Evolutionary conservation across 2,797 vertebrate genomes (phyloP).

Genomic region (Galago senegalensis): DNA sequence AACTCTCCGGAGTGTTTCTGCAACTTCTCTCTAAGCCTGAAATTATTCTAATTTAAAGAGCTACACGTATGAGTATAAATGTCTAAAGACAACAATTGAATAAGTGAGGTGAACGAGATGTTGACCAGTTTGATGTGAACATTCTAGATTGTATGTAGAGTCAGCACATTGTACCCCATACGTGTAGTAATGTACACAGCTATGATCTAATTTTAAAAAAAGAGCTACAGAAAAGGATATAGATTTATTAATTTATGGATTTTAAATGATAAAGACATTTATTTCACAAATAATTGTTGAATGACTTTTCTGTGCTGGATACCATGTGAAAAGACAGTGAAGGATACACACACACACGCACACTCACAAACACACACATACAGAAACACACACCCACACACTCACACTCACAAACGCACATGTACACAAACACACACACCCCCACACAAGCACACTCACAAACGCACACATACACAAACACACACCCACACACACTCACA

Average conservation of each 20-base stretch:
- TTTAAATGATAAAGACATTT: background rate
- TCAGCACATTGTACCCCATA: no score
- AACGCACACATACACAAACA: no score
- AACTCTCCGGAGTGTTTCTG: background rate
- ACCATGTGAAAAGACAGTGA: background rate
- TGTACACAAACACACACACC: background rate
- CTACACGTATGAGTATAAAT: background rate
- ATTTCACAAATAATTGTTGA: slow-evolving; percentile 3
- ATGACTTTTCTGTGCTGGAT: background rate
- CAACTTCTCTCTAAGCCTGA: background rate
- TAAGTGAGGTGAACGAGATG: no score
- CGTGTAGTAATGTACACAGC: no score
- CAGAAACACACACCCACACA: no score
- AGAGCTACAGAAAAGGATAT: background rate
- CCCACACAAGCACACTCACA: background rate
- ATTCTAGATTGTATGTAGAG: no score
- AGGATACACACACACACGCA: background rate
- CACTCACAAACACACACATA: background rate
- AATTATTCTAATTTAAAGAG: slow-evolving; percentile 15
- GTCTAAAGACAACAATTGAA: no score
- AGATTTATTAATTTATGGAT: background rate
- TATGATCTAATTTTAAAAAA: background rate
- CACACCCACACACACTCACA: no score
- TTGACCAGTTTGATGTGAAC: no score
- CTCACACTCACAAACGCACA: no score